phyloP scores from a whole-genome alignment of 2,797 vertebrate genomes.

The Chelidonichthys spinosus region DNA sequence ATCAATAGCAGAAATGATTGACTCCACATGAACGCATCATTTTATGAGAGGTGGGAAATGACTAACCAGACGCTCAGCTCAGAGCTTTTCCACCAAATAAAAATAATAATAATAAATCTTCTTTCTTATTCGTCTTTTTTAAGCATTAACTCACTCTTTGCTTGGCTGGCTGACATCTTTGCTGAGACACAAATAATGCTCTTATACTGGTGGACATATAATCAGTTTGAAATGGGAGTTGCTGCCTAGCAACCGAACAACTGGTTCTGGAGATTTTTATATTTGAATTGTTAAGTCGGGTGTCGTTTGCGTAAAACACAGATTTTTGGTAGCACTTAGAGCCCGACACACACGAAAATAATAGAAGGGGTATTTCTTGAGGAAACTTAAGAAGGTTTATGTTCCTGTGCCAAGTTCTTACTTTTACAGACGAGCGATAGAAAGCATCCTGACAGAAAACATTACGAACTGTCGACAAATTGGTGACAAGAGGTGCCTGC shows the following conservation, averaged over 20 bases:
- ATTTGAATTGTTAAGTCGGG: background rate
- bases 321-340: too few species aligned
- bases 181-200: background rate
- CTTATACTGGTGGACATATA: background rate
- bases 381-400: too few species aligned
- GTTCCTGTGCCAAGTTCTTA: too few species aligned
- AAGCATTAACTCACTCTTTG: background rate
- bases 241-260: background rate
- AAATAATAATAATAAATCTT: background rate
- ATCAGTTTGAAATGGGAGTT: background rate
- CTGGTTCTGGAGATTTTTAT: background rate
- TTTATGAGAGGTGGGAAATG: constrained; percentile 3
- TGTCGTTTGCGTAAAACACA: too few species aligned
- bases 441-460: too few species aligned
- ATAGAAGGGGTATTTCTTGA: too few species aligned
- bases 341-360: too few species aligned
- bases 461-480: too few species aligned
- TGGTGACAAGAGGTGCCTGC: too few species aligned
- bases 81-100: background rate
- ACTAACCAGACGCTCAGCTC: background rate
- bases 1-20: constrained; percentile 32
- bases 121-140: background rate
- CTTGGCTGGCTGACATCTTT: background rate
- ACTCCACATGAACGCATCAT: constrained; percentile 1
- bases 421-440: too few species aligned